These are phyloP conservation scores for Dendroctonus valens DNA, from an alignment of 1,140 invertebrate species.

Conservation along the genomic window DNA sequence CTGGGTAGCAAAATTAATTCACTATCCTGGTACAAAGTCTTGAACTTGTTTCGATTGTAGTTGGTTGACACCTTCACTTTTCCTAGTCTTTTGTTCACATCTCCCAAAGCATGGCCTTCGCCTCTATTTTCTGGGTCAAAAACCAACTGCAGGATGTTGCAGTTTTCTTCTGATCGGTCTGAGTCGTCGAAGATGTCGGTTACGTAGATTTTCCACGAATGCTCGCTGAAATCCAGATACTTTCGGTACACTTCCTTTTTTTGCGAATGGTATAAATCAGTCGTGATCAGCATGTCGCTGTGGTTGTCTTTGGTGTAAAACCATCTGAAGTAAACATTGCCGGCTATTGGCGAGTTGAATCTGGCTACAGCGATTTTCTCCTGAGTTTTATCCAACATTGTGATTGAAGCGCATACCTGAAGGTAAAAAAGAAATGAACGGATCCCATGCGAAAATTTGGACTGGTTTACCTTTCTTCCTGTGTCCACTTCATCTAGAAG, in stretches of 20 bases:
- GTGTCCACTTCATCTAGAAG: conserved; percentile 65
- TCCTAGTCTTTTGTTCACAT: conserved; percentile 76
- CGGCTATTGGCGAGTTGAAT: conserved; percentile 76
- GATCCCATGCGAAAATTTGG: not conserved
- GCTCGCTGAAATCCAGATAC: conserved; percentile 60
- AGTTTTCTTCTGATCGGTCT: conserved; percentile 69
- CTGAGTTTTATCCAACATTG: conserved; percentile 66
- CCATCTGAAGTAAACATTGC: conserved; percentile 81
- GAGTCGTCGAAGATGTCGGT: conserved; percentile 84
- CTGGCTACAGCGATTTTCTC: conserved; percentile 80
- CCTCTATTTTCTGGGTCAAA: conserved; percentile 80
- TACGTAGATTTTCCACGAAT: conserved; percentile 87
- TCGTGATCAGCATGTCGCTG: conserved; percentile 73
- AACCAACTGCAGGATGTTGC: conserved; percentile 79
- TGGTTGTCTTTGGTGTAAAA: conserved; percentile 64
- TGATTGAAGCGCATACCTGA: conserved; percentile 27
- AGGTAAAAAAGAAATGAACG: conserved; percentile 1
- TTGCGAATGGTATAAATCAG: conserved; percentile 67
- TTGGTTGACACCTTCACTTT: conserved; percentile 67
- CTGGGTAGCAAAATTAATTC: conserved; percentile 63
- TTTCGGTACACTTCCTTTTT: conserved; percentile 52
- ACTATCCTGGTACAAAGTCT: conserved; percentile 64
- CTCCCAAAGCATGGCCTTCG: conserved; percentile 72
- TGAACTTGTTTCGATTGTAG: conserved; percentile 55
- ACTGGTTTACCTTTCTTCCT: conserved; percentile 46